These are phyloP conservation scores for Nemopilema nomurai DNA, from an alignment of 30 jellyfish, hydroid and myxozoan species.

Conservation along the genomic window DNA sequence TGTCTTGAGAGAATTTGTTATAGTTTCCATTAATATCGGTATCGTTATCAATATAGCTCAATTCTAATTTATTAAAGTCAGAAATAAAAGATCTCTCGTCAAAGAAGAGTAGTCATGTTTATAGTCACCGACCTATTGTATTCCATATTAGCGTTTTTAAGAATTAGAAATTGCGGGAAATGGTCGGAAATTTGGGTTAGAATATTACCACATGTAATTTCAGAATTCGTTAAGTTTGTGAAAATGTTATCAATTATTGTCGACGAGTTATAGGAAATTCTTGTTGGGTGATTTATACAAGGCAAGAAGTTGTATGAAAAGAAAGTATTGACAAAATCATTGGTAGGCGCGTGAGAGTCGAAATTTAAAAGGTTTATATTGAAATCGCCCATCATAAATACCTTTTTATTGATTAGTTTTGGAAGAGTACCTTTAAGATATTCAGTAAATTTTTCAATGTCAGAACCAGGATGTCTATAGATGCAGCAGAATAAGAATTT, in stretches of 20 bases:
- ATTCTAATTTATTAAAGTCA: constrained; percentile 20
- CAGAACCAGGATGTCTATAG: constrained; percentile 10
- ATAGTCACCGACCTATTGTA: constrained; percentile 3
- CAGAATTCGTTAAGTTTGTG: constrained; percentile 17
- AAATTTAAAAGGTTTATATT: constrained; percentile 33
- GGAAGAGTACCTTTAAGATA: constrained; percentile 21
- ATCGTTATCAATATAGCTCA: constrained; percentile 22
- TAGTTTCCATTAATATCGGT: constrained; percentile 14
- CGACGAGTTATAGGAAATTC: constrained; percentile 33
- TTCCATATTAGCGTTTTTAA: constrained; percentile 20
- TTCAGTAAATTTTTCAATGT: constrained; percentile 4
- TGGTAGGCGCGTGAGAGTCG: constrained; percentile 36
- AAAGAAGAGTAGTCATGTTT: constrained; percentile 29
- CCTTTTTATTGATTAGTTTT: background rate
- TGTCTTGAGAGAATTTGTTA: constrained; percentile 23
- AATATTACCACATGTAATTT: constrained; percentile 26
- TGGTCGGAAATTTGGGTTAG: constrained; percentile 44
- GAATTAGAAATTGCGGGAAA: constrained; percentile 46
- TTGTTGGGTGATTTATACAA: constrained; percentile 38
- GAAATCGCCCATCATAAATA: constrained; percentile 43
- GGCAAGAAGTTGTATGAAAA: constrained; percentile 30
- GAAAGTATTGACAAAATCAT: constrained; percentile 11
- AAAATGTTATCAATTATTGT: constrained; percentile 52
- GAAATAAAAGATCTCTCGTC: constrained; percentile 2
- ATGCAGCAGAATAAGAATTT: background rate